A percentile compares a stretch with the other conserved stretches of the same genome.
Conservation (phyloP, 1,140 invertebrate species). For the Listronotus oregonensis region DNA sequence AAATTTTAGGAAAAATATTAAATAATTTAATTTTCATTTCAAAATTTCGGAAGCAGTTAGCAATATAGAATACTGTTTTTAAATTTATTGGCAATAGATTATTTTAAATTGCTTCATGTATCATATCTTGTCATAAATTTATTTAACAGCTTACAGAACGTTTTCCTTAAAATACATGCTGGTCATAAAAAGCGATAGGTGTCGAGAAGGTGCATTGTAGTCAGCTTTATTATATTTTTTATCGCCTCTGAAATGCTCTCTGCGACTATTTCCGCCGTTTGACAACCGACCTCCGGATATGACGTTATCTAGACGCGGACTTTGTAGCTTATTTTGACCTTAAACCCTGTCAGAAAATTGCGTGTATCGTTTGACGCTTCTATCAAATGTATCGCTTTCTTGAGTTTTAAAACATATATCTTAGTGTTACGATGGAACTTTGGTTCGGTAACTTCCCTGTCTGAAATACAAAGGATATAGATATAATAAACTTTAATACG, state of each 20-base stretch:
- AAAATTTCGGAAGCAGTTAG: too few species aligned
- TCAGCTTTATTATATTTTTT: constrained; percentile 48
- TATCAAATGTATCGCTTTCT: neutral
- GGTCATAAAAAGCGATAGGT: constrained; percentile 27
- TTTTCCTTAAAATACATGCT: constrained; percentile 11
- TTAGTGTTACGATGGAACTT: too few species aligned
- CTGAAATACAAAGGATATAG: too few species aligned
- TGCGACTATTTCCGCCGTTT: constrained; percentile 54
- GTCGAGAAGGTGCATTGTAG: constrained; percentile 22
- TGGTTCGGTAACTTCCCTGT: too few species aligned
- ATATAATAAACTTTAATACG: too few species aligned
- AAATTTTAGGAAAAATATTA: too few species aligned
- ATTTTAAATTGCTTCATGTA: too few species aligned
- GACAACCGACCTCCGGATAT: constrained; percentile 55
- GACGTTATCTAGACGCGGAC: constrained; percentile 52
- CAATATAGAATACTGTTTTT: too few species aligned
- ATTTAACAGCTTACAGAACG: constrained; percentile 5
- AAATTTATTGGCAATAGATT: too few species aligned
- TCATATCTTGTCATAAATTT: too few species aligned
- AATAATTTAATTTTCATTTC: too few species aligned
- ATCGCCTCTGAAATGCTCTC: constrained; percentile 49
- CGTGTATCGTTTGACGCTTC: constrained; percentile 8
- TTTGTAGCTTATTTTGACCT: constrained; percentile 41
- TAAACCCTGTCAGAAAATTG: constrained; percentile 17
- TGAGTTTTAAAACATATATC: constrained; percentile 8